phyloP scores from a whole-genome alignment of 2,797 vertebrate genomes.

The Todus mexicanus region DNA sequence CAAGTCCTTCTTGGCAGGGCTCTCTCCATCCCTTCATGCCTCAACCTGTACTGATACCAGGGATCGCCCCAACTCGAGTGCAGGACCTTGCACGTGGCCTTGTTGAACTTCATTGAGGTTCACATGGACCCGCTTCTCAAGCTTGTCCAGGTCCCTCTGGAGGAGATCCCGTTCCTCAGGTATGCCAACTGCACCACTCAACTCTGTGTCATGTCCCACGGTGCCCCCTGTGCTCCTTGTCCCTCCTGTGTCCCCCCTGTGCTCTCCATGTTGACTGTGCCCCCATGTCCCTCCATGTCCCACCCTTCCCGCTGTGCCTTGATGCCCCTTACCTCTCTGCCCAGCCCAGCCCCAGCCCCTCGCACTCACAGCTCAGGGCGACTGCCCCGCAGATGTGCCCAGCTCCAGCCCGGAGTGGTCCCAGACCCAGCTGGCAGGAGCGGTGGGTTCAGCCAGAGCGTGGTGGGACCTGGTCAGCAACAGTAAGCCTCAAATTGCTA shows the following conservation, averaged over 20 bases:
- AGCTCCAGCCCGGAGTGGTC: not conserved
- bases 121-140: not conserved
- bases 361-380: not conserved
- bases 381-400: fast-evolving
- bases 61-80: too few species aligned
- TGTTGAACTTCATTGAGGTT: not conserved
- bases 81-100: not conserved
- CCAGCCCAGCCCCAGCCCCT: too few species aligned
- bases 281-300: fast-evolving
- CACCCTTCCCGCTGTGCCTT: not conserved
- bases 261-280: not conserved
- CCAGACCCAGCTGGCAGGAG: not conserved
- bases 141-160: not conserved
- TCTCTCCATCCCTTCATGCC: not conserved
- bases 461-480: fast-evolving
- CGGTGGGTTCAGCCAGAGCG: not conserved
- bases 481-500: not conserved
- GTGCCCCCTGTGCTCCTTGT: not conserved
- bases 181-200: not conserved
- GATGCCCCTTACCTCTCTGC: not conserved
- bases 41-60: not conserved
- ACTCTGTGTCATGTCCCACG: not conserved
- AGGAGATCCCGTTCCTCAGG: not conserved
- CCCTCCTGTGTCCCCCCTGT: too few species aligned
- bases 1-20: not conserved